phyloP scores from a whole-genome alignment of 2,113 vertebrate genomes.

The Eubucco bourcierii region DNA sequence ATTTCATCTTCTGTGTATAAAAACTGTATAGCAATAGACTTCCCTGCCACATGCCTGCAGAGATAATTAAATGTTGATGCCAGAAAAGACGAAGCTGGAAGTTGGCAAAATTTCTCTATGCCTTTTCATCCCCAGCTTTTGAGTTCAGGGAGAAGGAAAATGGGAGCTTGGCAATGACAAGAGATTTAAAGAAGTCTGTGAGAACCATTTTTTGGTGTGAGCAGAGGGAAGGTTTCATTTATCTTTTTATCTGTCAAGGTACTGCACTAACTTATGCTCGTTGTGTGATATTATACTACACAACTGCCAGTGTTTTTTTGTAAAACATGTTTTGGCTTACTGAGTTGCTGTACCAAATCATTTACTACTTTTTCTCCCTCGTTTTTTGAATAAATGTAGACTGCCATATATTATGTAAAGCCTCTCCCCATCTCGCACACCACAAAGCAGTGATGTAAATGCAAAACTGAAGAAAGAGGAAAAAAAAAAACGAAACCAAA shows the following conservation, averaged over 20 bases:
- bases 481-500: background rate
- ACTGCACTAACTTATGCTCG: constrained; percentile 65
- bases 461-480: background rate
- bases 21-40: constrained; percentile 33
- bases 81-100: constrained; percentile 42
- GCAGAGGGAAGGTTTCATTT: constrained; percentile 63
- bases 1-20: constrained; percentile 15
- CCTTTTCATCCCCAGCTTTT: constrained; percentile 26
- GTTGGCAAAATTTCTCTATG: constrained; percentile 44
- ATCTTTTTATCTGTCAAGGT: constrained; percentile 60
- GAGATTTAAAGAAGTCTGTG: constrained; percentile 22
- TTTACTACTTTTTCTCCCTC: background rate
- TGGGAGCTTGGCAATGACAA: constrained; percentile 19
- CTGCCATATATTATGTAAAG: background rate
- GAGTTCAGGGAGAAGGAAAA: constrained; percentile 32
- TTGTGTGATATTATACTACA: constrained; percentile 54
- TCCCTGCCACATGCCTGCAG: constrained; percentile 14
- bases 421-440: background rate
- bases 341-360: constrained; percentile 56
- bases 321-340: constrained; percentile 36
- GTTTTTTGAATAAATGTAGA: background rate
- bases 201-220: constrained; percentile 33
- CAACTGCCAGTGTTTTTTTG: background rate
- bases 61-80: constrained; percentile 54
- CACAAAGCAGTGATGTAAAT: background rate